Conservation (phyloP, 2,888 invertebrate genomes). For the Terebella lapidaria region DNA sequence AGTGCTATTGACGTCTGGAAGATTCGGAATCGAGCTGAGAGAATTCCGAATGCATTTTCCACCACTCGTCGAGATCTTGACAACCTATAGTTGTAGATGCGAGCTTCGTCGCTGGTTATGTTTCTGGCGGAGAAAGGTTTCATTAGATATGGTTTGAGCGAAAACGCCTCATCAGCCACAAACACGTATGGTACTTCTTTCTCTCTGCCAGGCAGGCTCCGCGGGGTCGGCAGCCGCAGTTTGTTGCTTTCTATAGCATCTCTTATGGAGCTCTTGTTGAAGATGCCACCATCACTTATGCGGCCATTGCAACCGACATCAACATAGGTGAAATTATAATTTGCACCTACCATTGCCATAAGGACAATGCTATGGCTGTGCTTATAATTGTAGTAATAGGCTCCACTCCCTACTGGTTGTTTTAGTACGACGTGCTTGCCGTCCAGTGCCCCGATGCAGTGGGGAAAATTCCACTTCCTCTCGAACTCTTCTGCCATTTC, state of each 20-base stretch:
- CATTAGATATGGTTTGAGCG: constrained; percentile 18
- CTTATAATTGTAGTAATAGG: constrained; percentile 15
- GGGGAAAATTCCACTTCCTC: constrained; percentile 12
- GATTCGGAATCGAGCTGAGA: neutral
- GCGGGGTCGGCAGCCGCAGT: neutral
- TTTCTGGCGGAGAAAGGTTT: constrained; percentile 18
- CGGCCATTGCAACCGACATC: constrained; percentile 22
- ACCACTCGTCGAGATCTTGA: constrained; percentile 9
- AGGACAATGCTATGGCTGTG: constrained; percentile 10
- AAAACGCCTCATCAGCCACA: constrained; percentile 26
- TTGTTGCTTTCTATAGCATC: neutral
- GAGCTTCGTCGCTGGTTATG: neutral
- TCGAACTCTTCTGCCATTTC: constrained; percentile 11
- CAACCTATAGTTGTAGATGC: constrained; percentile 12
- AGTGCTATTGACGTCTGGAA: neutral
- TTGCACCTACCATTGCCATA: constrained; percentile 15
- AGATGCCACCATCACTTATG: constrained; percentile 23
- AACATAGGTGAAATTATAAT: too few species aligned
- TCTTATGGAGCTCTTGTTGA: neutral
- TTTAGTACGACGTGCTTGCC: constrained; percentile 12
- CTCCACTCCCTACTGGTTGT: neutral
- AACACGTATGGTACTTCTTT: constrained; percentile 13
- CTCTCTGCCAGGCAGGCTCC: neutral
- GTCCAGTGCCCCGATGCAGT: constrained; percentile 16
- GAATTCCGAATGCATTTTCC: constrained; percentile 14